Conservation (phyloP, 1,140 invertebrate genomes). For the Aphelinus atriplicis region DNA sequence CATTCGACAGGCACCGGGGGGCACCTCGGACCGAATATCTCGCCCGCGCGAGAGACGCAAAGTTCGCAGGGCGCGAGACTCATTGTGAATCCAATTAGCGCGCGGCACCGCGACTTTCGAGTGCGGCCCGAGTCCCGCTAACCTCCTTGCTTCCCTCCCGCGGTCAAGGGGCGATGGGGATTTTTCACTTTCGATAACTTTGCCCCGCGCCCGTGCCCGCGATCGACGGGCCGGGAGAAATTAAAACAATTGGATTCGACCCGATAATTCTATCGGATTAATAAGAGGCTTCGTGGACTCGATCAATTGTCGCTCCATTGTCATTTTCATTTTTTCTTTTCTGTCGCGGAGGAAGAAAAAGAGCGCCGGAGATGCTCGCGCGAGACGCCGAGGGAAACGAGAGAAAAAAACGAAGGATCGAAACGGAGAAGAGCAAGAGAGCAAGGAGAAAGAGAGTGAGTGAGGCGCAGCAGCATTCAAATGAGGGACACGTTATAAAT, state of each 20-base stretch:
- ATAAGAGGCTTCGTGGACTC: too few relatives aligned
- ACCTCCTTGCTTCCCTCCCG: constrained; percentile 35
- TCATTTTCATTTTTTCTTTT: too few relatives aligned
- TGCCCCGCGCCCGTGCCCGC: background rate
- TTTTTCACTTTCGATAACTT: constrained; percentile 44
- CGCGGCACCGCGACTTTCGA: constrained; percentile 40
- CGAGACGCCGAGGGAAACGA: background rate
- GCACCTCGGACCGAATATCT: background rate
- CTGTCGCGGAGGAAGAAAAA: background rate
- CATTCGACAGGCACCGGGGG: too few relatives aligned
- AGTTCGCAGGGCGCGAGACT: constrained; percentile 36
- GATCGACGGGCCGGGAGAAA: background rate
- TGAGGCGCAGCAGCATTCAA: background rate
- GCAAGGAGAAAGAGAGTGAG: background rate
- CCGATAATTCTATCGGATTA: too few relatives aligned
- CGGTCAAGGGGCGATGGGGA: constrained; percentile 46
- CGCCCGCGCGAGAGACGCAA: constrained; percentile 7
- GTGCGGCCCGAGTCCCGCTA: constrained; percentile 41
- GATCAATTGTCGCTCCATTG: too few relatives aligned
- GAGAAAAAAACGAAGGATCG: constrained; percentile 3
- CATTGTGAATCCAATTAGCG: constrained; percentile 53
- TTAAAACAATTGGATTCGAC: too few relatives aligned
- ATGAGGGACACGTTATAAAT: constrained; percentile 21
- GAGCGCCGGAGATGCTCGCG: background rate
- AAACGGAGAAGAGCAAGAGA: background rate